phyloP scores from a whole-genome alignment of 2,797 vertebrate genomes.

The Sphaeramia orbicularis region DNA sequence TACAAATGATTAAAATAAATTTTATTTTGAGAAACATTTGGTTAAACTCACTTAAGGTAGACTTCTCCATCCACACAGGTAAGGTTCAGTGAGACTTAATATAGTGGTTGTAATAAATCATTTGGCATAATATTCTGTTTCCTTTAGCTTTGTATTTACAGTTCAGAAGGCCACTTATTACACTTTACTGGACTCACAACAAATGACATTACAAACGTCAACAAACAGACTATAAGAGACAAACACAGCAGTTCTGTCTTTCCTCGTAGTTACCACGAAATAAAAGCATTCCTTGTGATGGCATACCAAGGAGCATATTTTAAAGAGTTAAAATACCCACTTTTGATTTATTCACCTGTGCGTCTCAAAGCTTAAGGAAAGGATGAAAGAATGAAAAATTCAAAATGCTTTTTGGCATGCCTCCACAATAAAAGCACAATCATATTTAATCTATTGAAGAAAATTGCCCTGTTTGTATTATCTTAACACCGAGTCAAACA shows the following conservation, averaged over 20 bases:
- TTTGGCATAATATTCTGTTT: conserved; percentile 72
- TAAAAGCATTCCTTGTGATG: conserved; percentile 28
- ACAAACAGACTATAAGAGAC: conserved; percentile 50
- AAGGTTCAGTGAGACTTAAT: conserved; percentile 25
- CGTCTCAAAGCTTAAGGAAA: conserved; percentile 20
- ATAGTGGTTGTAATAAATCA: conserved; percentile 41
- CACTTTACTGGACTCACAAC: conserved; percentile 59
- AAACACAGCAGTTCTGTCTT: conserved; percentile 16
- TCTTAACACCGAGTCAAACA: conserved; percentile 1
- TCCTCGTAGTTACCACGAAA: conserved; percentile 8
- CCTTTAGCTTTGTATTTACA: conserved; percentile 70
- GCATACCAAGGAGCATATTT: conserved; percentile 32
- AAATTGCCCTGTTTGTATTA: conserved; percentile 53
- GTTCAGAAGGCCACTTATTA: conserved; percentile 79
- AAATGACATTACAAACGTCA: conserved; percentile 61
- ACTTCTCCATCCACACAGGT: conserved; percentile 27
- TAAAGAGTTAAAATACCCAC: conserved; percentile 17
- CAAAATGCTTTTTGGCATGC: conserved; percentile 35
- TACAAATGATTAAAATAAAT: conserved; percentile 70
- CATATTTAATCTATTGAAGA: conserved; percentile 25
- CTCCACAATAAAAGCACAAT: conserved; percentile 20
- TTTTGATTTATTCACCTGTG: neutral
- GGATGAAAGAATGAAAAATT: neutral
- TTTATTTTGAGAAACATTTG: conserved; percentile 74
- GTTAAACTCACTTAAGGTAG: conserved; percentile 39